Conservation (phyloP, 2,113 vertebrate genomes). For the Chlorodrepanis virens region DNA sequence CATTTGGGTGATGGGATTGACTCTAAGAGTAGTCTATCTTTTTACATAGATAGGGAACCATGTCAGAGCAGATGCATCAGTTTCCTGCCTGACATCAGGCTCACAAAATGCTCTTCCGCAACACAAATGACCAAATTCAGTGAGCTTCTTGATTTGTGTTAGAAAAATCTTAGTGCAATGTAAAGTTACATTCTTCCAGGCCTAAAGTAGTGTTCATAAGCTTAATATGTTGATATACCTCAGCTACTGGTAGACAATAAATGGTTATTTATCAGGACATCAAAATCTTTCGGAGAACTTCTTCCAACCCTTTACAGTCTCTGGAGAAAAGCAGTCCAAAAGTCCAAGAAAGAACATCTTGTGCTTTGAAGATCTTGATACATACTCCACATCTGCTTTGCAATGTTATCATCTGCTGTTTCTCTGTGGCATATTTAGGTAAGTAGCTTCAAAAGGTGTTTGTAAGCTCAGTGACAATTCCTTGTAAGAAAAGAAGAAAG, state of each 20-base stretch:
- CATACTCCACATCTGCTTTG: neutral
- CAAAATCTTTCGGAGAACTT: neutral
- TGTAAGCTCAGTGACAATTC: neutral
- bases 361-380: neutral
- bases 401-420: neutral
- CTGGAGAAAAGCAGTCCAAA: neutral
- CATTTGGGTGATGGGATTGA: neutral
- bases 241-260: neutral
- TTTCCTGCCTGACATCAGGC: neutral
- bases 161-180: neutral
- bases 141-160: neutral
- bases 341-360: neutral
- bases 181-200: neutral
- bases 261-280: neutral
- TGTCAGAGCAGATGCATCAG: neutral
- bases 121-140: neutral
- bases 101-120: neutral
- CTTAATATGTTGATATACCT: neutral
- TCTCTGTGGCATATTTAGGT: neutral
- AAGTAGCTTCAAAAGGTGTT: neutral
- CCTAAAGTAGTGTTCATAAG: neutral
- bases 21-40: neutral
- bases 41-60: neutral
- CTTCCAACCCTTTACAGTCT: neutral
- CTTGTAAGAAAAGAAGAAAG: neutral